Percentiles rank a stretch among this genome's conserved stretches.
These are phyloP conservation scores for Chaenocephalus aceratus DNA, from an alignment of 2,113 vertebrate genomes.

Conservation along the genomic window DNA sequence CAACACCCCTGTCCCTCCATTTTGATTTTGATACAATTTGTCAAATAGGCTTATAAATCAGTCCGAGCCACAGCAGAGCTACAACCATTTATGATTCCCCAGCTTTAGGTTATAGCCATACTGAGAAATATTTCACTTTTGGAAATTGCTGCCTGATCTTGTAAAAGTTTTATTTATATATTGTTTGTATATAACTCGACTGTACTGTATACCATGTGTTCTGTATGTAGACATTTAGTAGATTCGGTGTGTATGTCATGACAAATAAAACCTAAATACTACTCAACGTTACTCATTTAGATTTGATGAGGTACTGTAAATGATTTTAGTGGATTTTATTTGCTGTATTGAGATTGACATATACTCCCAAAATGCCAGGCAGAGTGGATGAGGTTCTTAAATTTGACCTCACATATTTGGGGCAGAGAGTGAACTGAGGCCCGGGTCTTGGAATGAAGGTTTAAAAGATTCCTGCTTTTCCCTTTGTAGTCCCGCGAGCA, in stretches of 20 bases:
- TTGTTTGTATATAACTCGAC: slow-evolving; percentile 6
- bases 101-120: slow-evolving; percentile 38
- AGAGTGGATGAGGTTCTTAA: slow-evolving; percentile 24
- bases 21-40: slow-evolving; percentile 77
- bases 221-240: background rate
- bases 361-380: slow-evolving; percentile 40
- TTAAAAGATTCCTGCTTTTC: slow-evolving; percentile 66
- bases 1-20: slow-evolving; percentile 62
- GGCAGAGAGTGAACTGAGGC: slow-evolving; percentile 59
- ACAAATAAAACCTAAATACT: slow-evolving; percentile 19
- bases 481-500: slow-evolving; percentile 79
- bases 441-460: slow-evolving; percentile 65
- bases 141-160: slow-evolving; percentile 15
- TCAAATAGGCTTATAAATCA: slow-evolving; percentile 73
- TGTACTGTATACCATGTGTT: background rate
- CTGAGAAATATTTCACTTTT: slow-evolving; percentile 49
- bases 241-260: slow-evolving; percentile 21
- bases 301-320: slow-evolving; percentile 13
- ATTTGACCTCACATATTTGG: slow-evolving; percentile 67
- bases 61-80: slow-evolving; percentile 61
- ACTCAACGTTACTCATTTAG: background rate
- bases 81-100: slow-evolving; percentile 50
- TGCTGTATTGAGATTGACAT: slow-evolving; percentile 29
- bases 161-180: slow-evolving; percentile 33
- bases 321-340: slow-evolving; percentile 23